Evolutionary conservation across 2,797 vertebrate species (phyloP).

Genomic region (Ibycter americanus): DNA sequence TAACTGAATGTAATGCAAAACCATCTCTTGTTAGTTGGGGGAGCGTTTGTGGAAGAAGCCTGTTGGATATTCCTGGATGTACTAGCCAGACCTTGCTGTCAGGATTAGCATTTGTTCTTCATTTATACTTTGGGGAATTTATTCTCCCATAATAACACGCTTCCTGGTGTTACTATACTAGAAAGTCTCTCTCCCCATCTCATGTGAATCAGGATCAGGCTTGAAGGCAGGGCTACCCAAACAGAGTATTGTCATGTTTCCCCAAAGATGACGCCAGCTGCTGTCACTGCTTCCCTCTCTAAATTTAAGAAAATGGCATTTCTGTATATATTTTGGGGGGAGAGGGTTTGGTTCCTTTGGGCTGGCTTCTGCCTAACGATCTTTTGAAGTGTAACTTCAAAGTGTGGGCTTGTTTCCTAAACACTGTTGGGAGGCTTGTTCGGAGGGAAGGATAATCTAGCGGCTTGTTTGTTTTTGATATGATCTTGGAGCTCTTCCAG

Average conservation of each 20-base stretch:
- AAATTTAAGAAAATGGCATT: background rate
- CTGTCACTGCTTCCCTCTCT: background rate
- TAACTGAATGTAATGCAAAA: background rate
- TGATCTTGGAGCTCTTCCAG: background rate
- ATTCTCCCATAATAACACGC: background rate
- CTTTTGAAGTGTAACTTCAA: conserved; percentile 56
- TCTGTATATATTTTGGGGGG: background rate
- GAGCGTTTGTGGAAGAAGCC: background rate
- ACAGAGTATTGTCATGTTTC: background rate
- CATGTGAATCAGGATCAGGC: background rate
- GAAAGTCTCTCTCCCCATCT: background rate
- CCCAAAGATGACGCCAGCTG: background rate
- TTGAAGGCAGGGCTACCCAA: background rate
- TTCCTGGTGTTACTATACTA: background rate
- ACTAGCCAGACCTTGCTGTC: background rate
- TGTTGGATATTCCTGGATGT: background rate
- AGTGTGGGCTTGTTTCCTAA: background rate
- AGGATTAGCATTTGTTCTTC: background rate
- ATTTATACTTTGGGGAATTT: background rate
- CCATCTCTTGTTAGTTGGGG: background rate
- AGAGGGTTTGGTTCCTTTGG: background rate
- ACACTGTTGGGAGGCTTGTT: background rate
- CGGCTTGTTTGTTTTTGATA: background rate
- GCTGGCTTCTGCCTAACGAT: background rate
- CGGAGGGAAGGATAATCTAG: background rate